Evolutionary conservation across 1,140 invertebrate species (phyloP).

Genomic region (Drosophila jambulina): DNA sequence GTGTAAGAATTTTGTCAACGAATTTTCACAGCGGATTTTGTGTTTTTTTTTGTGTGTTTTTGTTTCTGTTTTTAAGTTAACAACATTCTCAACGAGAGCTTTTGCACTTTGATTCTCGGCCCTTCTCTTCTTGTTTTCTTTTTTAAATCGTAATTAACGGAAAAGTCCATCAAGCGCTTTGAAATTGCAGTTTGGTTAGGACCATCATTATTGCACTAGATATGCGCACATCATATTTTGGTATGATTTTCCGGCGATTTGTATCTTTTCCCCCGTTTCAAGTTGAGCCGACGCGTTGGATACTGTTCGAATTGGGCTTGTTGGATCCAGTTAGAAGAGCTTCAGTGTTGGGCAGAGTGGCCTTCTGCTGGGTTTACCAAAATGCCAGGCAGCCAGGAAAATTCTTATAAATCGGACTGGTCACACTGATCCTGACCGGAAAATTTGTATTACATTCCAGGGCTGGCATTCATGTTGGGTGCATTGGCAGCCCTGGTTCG

Average conservation of each 20-base stretch:
- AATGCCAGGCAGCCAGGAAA: not conserved
- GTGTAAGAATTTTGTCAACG: conserved; percentile 46
- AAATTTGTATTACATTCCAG: no score
- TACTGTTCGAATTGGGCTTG: conserved; percentile 14
- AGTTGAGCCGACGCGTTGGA: conserved; percentile 6
- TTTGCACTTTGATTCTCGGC: conserved; percentile 29
- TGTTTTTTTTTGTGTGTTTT: conserved; percentile 7
- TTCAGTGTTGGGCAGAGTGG: conserved; percentile 1
- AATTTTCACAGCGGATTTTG: conserved; percentile 34
- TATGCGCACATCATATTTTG: not conserved
- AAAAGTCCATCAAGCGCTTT: not conserved
- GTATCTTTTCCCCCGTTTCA: conserved; percentile 12
- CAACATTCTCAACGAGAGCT: conserved; percentile 64
- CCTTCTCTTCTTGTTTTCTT: conserved; percentile 16
- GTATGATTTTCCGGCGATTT: conserved; percentile 21
- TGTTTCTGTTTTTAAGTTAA: conserved; percentile 46
- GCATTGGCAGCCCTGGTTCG: no score
- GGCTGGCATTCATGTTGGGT: no score
- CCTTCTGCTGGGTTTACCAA: not conserved
- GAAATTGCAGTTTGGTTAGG: not conserved
- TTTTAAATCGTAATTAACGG: conserved; percentile 39
- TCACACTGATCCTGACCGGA: not conserved
- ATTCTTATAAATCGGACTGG: not conserved
- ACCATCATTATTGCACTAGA: conserved; percentile 14
- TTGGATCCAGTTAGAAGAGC: not conserved